Base-by-base conservation (phyloP, 2,888 invertebrate genomes). In the Euspilapteryx auroguttella region DNA sequence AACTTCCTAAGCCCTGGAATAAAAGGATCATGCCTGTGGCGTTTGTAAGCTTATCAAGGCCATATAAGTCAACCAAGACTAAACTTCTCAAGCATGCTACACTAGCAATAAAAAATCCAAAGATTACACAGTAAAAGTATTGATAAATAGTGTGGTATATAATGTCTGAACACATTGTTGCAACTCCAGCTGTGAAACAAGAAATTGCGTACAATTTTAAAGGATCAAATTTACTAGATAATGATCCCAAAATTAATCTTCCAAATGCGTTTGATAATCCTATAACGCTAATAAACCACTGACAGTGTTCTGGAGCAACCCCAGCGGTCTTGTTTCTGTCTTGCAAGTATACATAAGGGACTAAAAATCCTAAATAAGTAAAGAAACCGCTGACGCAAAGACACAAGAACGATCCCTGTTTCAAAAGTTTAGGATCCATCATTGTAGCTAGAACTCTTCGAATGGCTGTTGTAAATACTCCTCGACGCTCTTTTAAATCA, bases 381-480 rank as follows among this genome's bases (percentile, higher is more conserved):
- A 61, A 34, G 34, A 62, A 53, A 9, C 62, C 64, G 37, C 57
- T 58, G 2, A 32, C 7, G 36, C 56, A 52, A 26, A 68, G 33
- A 24, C 50, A 34, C 33, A 55, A 29, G 41, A 68, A 73, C 9
- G 73, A 66, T 27, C 25, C 31, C 36, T 43, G 57, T 38, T 42
- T 52, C 23, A 75, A 46, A 30, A 75, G 40, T 27, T 38, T 53
- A 2, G 63, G 59, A 36, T 71, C 68, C 59, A 71, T 49, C 73
- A 75, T 75, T 5, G 73, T 69, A 12, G 63, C 69, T 20, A 75
- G 43, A 33, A 69, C 53, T 40, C 73, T 55, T 46, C 71, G 52
- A 10, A 47, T 55, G 13, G 73, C 65, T 24, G 57, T 65, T 7
- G 69, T 68, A 32, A 55, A 71, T 10, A 73, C 42, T 17, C 69